These are phyloP conservation scores for Phylloscopus whistleri DNA, from an alignment of 2,113 vertebrate genomes.

Conservation along the genomic window DNA sequence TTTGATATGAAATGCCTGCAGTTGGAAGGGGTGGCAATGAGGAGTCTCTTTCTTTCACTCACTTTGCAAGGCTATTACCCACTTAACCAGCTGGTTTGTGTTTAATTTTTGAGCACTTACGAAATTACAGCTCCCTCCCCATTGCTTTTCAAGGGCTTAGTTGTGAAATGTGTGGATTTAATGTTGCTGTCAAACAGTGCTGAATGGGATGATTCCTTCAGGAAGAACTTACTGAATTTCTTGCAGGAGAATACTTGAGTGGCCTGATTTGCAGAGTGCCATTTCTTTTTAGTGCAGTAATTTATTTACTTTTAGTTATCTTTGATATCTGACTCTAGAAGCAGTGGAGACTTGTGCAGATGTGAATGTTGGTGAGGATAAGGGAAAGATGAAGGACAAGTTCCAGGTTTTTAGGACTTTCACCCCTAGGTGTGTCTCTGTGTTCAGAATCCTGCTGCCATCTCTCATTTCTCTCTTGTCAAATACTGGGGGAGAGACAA, in stretches of 20 bases:
- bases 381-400: neutral
- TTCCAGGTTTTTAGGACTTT: neutral
- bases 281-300: neutral
- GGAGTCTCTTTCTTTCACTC: neutral
- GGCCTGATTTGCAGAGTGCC: neutral
- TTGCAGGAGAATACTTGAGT: neutral
- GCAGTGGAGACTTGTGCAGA: neutral
- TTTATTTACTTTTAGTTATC: neutral
- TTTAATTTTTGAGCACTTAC: neutral
- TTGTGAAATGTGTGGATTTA: neutral
- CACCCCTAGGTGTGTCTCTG: neutral
- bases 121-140: neutral
- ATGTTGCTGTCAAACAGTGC: neutral
- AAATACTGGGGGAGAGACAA: neutral
- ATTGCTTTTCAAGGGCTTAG: neutral
- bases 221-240: neutral
- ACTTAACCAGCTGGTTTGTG: neutral
- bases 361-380: neutral
- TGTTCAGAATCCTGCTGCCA: neutral
- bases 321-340: neutral
- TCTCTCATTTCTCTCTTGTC: neutral
- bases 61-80: neutral
- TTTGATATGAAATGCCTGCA: neutral
- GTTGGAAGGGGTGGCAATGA: neutral
- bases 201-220: neutral